Percentiles rank a stretch among this genome's conserved stretches.
These are phyloP conservation scores for zebrafish (Danio rerio) DNA, from an alignment of 2,113 vertebrate species.

Conservation along the genomic window GRCz12tu NC_133195.1:3116001-3116500, in stretches of 20 bases:
- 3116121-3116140: neutral
- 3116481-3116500: no score
- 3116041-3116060: neutral
- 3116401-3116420: no score
- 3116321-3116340: neutral
- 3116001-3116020: slow-evolving; percentile 36
- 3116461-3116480: no score
- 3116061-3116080: no score
- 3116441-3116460: no score
- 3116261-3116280: neutral
- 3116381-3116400: no score
- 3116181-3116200: neutral
- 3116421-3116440: no score
- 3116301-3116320: neutral
- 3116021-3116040: neutral
- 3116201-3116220: neutral
- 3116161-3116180: neutral
- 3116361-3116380: no score
- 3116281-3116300: slow-evolving; percentile 6
- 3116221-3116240: neutral
- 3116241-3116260: neutral
- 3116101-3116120: neutral
- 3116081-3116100: neutral
- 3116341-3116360: no score
- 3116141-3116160: neutral